Evolutionary conservation across 1,140 invertebrate species (phyloP).

Genomic region (Dendrolimus kikuchii): DNA sequence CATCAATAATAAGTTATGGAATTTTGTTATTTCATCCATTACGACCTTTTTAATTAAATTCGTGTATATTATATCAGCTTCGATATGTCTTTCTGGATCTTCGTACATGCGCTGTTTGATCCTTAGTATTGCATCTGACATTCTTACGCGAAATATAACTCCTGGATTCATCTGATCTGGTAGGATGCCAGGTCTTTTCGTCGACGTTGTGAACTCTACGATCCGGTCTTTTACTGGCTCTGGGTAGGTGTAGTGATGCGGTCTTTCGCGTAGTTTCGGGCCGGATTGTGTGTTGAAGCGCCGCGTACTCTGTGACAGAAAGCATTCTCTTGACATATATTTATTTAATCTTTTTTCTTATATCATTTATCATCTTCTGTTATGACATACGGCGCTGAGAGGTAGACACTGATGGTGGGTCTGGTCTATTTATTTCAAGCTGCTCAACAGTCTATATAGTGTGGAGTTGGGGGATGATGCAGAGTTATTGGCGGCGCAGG

Average conservation of each 20-base stretch:
- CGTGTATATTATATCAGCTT: conserved; percentile 62
- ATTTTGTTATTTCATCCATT: conserved; percentile 65
- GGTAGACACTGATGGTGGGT: too few relatives aligned
- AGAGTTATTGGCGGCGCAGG: too few relatives aligned
- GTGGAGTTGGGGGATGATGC: too few relatives aligned
- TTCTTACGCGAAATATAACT: conserved; percentile 56
- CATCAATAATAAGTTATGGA: conserved; percentile 56
- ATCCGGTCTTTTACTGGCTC: conserved; percentile 55
- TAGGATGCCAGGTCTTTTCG: conserved; percentile 46
- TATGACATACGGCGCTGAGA: too few relatives aligned
- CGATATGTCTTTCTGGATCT: conserved; percentile 57
- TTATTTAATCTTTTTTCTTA: conserved; percentile 9
- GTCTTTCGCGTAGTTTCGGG: conserved; percentile 46
- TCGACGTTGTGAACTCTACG: conserved; percentile 45
- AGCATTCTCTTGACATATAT: conserved; percentile 4
- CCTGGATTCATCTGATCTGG: conserved; percentile 62
- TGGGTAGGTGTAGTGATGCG: conserved; percentile 57
- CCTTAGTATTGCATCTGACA: conserved; percentile 57
- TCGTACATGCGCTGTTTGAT: conserved; percentile 66
- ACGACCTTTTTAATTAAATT: conserved; percentile 61
- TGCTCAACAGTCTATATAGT: too few relatives aligned
- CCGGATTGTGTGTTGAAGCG: conserved; percentile 42
- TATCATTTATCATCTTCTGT: not conserved
- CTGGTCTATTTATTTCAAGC: too few relatives aligned
- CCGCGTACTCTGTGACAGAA: conserved; percentile 41